These are phyloP conservation scores for Asobara japonica DNA, from an alignment of 1,140 invertebrate genomes.

Conservation along the genomic window DNA sequence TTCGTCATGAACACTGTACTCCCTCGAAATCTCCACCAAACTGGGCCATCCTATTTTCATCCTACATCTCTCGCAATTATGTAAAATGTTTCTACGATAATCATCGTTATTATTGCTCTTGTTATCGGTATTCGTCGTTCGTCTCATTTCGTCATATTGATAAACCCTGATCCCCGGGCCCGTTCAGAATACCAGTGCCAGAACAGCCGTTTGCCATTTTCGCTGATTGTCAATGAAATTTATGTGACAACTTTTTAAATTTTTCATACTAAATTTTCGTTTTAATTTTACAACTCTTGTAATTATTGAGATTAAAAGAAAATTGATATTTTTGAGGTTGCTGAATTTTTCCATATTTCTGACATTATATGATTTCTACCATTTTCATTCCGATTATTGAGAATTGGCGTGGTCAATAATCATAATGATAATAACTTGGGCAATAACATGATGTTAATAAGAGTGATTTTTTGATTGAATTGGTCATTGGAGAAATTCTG, in stretches of 20 bases:
- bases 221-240: neutral
- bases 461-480: neutral
- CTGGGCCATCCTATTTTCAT: slow-evolving; percentile 5
- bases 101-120: slow-evolving; percentile 13
- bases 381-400: no score
- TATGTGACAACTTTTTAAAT: neutral
- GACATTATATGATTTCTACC: no score
- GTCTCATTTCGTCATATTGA: slow-evolving; percentile 38
- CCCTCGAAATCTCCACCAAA: slow-evolving; percentile 24
- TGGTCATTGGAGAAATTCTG: neutral
- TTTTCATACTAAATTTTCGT: no score
- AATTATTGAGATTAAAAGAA: no score
- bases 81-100: slow-evolving; percentile 17
- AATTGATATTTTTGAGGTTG: no score
- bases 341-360: neutral
- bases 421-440: no score
- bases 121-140: neutral
- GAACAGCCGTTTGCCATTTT: no score
- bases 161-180: slow-evolving; percentile 50
- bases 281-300: no score
- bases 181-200: no score
- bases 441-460: no score
- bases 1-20: slow-evolving; percentile 36
- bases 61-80: slow-evolving; percentile 3
- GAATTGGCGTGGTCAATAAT: no score